phyloP scores from a whole-genome alignment of 2,797 vertebrate genomes.

The Psittacula echo region DNA sequence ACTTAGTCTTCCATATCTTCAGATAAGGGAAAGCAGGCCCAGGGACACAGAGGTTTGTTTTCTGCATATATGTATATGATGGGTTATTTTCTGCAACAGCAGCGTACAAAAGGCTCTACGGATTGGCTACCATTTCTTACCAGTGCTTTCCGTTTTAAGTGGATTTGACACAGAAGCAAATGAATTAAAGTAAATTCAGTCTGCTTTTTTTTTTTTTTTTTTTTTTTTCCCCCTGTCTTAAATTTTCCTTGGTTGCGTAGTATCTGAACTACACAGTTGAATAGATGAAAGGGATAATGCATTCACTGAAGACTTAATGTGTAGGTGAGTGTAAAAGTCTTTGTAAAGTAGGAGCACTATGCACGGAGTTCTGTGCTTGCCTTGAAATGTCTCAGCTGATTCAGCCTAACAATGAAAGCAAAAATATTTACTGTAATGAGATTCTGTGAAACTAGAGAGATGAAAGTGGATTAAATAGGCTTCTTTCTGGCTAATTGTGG shows the following conservation, averaged over 20 bases:
- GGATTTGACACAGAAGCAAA: not conserved
- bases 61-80: accelerated
- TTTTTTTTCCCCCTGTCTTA: not conserved
- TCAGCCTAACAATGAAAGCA: not conserved
- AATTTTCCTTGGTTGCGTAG: not conserved
- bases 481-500: not conserved
- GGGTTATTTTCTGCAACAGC: not conserved
- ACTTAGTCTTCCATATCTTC: accelerated
- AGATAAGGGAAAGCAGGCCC: not conserved
- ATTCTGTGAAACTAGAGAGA: not conserved
- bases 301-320: not conserved
- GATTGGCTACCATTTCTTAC: not conserved
- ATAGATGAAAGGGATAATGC: not conserved
- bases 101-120: not conserved
- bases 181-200: not conserved
- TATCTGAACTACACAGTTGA: not conserved
- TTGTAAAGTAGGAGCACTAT: not conserved
- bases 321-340: not conserved
- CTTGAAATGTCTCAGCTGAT: not conserved
- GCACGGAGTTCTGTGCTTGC: not conserved
- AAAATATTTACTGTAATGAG: conserved; percentile 39
- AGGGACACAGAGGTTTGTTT: not conserved
- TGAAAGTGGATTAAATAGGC: conserved; percentile 19
- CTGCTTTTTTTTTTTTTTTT: not conserved
- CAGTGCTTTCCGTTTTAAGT: not conserved